A percentile compares a stretch with the other conserved stretches of the same genome.
These are phyloP conservation scores for Microctenopoma steveboyesi DNA, from an alignment of 2,797 vertebrate genomes.

Conservation along the genomic window DNA sequence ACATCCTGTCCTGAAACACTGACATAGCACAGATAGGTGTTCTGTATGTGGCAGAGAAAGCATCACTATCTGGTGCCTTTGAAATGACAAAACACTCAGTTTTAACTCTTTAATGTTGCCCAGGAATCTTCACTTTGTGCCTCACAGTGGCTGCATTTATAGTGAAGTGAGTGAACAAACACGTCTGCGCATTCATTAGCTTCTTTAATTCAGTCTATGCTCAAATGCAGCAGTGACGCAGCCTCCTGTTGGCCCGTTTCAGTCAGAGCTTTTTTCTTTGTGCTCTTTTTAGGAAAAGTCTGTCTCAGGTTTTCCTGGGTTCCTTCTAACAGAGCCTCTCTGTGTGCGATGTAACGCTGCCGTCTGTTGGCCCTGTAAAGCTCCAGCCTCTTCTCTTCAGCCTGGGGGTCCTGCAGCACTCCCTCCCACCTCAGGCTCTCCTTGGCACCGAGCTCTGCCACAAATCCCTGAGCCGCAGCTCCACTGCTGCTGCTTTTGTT, in stretches of 20 bases:
- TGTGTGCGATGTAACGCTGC: conserved; percentile 81
- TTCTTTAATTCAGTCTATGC: conserved; percentile 24
- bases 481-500: neutral
- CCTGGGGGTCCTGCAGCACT: conserved; percentile 82
- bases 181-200: conserved; percentile 4
- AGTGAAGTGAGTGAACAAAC: conserved; percentile 6
- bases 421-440: conserved; percentile 91
- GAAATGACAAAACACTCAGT: conserved; percentile 13
- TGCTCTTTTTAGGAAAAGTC: conserved; percentile 11
- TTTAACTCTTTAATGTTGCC: neutral
- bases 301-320: conserved; percentile 2
- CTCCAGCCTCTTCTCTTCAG: conserved; percentile 85
- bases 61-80: neutral
- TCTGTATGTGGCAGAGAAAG: conserved; percentile 6
- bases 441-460: conserved; percentile 41
- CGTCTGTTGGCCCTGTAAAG: conserved; percentile 86
- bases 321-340: conserved; percentile 68
- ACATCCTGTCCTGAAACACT: neutral
- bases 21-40: neutral
- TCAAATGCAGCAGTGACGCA: neutral
- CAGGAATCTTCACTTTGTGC: conserved; percentile 7
- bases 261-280: conserved; percentile 7
- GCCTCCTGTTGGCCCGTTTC: conserved; percentile 18
- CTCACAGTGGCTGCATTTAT: conserved; percentile 5
- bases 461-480: neutral